A percentile compares a stretch with the other conserved stretches of the same genome.
phyloP scores from a whole-genome alignment of 2,888 invertebrate genomes.

The Gisinianus flammeolus region DNA sequence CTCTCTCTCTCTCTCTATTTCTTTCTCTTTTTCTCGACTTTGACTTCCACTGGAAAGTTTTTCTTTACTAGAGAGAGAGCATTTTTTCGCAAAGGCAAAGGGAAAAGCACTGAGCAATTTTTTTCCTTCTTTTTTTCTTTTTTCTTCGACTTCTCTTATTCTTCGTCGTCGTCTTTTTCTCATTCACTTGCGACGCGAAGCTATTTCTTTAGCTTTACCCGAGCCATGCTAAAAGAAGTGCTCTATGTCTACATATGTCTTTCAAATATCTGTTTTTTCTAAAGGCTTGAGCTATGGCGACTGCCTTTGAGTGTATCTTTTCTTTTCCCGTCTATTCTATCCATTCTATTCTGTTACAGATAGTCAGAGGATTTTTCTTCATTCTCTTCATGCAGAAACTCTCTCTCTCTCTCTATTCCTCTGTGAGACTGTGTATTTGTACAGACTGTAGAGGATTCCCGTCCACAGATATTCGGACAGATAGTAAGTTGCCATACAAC shows the following conservation, averaged over 20 bases:
- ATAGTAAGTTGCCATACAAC: constrained; percentile 1
- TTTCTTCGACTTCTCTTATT: neutral
- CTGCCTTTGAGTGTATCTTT: constrained; percentile 3
- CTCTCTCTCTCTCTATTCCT: neutral
- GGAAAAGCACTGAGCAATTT: neutral
- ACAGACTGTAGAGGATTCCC: too few species aligned
- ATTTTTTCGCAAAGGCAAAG: neutral
- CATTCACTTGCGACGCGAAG: constrained; percentile 2
- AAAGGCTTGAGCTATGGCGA: constrained; percentile 14
- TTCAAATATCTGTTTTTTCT: constrained; percentile 18
- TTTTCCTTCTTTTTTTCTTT: constrained; percentile 7
- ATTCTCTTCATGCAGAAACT: neutral
- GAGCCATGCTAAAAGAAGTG: constrained; percentile 12
- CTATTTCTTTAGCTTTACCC: neutral
- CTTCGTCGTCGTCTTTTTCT: neutral
- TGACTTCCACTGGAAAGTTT: neutral
- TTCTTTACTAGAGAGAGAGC: neutral
- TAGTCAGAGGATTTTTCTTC: too few species aligned
- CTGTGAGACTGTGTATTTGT: neutral
- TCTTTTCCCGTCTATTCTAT: neutral
- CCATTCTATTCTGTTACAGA: too few species aligned
- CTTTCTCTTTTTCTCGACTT: neutral
- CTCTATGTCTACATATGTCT: constrained; percentile 26
- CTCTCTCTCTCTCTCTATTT: neutral
- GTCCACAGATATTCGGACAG: neutral